A percentile compares a stretch with the other conserved stretches of the same genome.
Conservation (phyloP, 2,888 invertebrate species). For the Psylliodes chrysocephalus region DNA sequence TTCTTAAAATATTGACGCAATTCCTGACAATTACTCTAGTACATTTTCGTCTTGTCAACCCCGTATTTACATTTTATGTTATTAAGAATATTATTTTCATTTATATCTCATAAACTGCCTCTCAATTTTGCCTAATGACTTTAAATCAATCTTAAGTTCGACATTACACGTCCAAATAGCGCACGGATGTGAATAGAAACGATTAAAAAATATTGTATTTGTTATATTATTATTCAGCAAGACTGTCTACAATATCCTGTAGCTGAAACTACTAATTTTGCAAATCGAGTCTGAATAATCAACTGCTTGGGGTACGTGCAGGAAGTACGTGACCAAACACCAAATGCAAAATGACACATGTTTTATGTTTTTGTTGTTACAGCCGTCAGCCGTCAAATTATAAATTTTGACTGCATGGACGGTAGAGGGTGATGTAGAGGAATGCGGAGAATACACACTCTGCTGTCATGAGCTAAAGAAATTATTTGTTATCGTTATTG, state of each 20-base stretch:
- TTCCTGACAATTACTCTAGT: no score
- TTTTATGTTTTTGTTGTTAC: conserved; percentile 29
- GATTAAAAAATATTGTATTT: background rate
- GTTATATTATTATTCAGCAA: conserved; percentile 9
- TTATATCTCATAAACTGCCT: no score
- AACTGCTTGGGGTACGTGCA: conserved; percentile 23
- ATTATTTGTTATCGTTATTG: no score
- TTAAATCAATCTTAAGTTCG: no score
- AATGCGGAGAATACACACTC: background rate
- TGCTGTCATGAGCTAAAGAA: no score
- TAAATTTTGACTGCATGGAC: background rate
- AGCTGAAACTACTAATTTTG: conserved; percentile 8
- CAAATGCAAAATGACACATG: conserved; percentile 31
- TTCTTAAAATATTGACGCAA: no score
- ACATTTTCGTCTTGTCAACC: no score
- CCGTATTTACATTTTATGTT: no score
- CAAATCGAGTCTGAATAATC: conserved; percentile 17
- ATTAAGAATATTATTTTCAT: no score
- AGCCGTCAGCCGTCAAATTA: conserved; percentile 15
- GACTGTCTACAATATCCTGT: conserved; percentile 8
- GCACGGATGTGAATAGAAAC: no score
- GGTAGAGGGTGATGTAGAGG: background rate
- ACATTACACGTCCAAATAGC: no score
- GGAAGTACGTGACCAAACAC: conserved; percentile 34
- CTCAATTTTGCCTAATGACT: no score